Conservation (phyloP, 2,888 invertebrate species). For the Patella depressa region DNA sequence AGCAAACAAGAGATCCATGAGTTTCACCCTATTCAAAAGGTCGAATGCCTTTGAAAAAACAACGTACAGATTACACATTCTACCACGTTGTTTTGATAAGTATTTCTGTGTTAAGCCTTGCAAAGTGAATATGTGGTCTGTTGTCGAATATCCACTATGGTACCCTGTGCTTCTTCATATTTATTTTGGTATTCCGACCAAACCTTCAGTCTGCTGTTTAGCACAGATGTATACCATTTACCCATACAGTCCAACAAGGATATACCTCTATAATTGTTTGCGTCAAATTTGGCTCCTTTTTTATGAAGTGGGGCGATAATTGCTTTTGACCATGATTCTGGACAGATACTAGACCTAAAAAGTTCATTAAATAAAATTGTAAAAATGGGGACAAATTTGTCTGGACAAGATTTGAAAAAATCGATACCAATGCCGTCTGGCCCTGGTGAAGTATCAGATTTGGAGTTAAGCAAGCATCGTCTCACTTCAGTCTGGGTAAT, state of each 20-base stretch:
- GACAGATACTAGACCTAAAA: neutral
- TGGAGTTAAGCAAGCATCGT: neutral
- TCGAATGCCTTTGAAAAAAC: no score
- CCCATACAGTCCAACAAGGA: neutral
- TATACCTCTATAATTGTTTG: conserved; percentile 1
- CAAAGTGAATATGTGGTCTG: conserved; percentile 4
- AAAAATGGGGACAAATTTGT: no score
- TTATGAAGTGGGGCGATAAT: neutral
- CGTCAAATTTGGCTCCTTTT: neutral
- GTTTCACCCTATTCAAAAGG: no score
- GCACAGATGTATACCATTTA: neutral
- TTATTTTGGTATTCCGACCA: neutral
- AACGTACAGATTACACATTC: no score
- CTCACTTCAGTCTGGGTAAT: neutral
- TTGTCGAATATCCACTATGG: neutral
- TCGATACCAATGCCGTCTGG: neutral
- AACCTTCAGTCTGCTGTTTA: neutral
- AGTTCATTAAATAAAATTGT: no score
- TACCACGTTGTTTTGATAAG: no score
- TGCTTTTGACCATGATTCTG: neutral
- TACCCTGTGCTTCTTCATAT: conserved; percentile 4
- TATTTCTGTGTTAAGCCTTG: no score
- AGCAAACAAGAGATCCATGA: neutral
- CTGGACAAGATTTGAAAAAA: no score
- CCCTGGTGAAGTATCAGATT: neutral